A percentile compares a stretch with the other conserved stretches of the same genome.
Evolutionary conservation across 2,888 invertebrate species (phyloP).

Genomic region (Mimachlamys varia): DNA sequence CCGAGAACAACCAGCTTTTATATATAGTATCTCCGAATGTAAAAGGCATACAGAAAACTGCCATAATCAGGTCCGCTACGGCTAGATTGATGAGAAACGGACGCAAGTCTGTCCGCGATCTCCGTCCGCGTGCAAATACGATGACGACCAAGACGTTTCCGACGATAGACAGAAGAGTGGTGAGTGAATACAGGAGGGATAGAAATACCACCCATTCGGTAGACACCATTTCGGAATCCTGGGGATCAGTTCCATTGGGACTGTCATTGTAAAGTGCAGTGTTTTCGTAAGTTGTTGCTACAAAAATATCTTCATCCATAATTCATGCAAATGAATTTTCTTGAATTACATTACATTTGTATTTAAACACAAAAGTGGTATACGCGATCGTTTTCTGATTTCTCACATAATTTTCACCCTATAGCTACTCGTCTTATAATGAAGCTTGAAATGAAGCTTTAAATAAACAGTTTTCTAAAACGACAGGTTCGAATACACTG

Average conservation of each 20-base stretch:
- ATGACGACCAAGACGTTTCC: conserved; percentile 82
- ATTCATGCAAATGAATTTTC: neutral
- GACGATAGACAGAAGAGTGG: conserved; percentile 81
- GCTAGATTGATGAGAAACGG: conserved; percentile 92
- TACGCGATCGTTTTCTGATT: neutral
- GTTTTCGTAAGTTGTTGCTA: neutral
- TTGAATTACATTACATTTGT: neutral
- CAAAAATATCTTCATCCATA: neutral
- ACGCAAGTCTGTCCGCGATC: conserved; percentile 79
- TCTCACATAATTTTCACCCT: neutral
- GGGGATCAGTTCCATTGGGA: neutral
- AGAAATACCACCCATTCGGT: conserved; percentile 11
- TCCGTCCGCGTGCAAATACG: conserved; percentile 81
- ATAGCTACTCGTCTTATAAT: neutral
- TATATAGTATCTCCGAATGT: conserved; percentile 84
- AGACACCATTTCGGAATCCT: neutral
- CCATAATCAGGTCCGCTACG: conserved; percentile 94
- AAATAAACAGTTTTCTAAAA: neutral
- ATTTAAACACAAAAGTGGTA: neutral
- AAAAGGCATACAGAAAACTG: conserved; percentile 94
- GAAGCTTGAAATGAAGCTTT: neutral
- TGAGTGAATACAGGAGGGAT: conserved; percentile 80
- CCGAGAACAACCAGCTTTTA: conserved; percentile 82
- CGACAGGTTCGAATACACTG: neutral
- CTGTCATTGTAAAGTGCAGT: neutral